Conservation (phyloP, 2,113 vertebrate species). For the Pipa parva region DNA sequence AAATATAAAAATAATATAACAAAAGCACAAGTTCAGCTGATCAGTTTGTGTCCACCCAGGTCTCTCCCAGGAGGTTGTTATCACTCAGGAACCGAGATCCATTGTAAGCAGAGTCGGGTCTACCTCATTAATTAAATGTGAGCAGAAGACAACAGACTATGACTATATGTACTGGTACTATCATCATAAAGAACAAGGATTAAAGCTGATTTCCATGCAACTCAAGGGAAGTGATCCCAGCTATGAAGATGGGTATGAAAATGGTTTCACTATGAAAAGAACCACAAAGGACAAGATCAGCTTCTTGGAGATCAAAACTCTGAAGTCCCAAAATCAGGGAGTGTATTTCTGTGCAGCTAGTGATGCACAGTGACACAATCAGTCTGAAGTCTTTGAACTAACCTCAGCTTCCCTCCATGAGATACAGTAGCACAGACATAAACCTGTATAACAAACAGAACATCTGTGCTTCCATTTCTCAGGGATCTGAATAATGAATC, state of each 20-base stretch:
- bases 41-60: background rate
- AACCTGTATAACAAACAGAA: background rate
- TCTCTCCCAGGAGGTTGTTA: background rate
- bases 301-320: conserved; percentile 43
- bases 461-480: too few relatives aligned
- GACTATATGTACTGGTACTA: conserved; percentile 42
- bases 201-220: conserved; percentile 31
- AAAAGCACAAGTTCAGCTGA: too few relatives aligned
- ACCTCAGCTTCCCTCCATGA: conserved; percentile 22
- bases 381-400: conserved; percentile 49
- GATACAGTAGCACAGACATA: background rate
- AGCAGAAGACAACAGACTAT: conserved; percentile 37
- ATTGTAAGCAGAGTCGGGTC: conserved; percentile 28
- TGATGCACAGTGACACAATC: conserved; percentile 46
- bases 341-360: conserved; percentile 55
- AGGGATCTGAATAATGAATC: too few relatives aligned
- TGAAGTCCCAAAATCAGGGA: conserved; percentile 41
- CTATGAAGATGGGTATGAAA: conserved; percentile 12
- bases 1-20: too few relatives aligned
- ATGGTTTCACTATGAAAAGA: background rate
- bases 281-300: conserved; percentile 38
- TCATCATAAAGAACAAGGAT: background rate
- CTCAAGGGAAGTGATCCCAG: fast-evolving
- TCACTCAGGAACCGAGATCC: conserved; percentile 27
- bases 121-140: conserved; percentile 29